A percentile compares a stretch with the other conserved stretches of the same genome.
Evolutionary conservation across 2,888 invertebrate genomes (phyloP).

Genomic region (Cyaniris semiargus): DNA sequence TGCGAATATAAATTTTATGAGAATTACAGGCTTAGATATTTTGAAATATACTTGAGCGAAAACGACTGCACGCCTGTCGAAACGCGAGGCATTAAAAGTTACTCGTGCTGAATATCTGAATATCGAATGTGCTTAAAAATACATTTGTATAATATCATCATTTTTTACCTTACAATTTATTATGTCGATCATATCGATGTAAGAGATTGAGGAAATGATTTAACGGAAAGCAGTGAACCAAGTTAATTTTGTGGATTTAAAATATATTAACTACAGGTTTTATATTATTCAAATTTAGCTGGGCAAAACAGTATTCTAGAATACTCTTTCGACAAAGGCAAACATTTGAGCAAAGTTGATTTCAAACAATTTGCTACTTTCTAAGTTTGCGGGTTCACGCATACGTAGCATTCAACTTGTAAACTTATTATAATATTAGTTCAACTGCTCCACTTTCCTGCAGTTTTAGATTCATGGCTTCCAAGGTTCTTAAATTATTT

Average conservation of each 20-base stretch:
- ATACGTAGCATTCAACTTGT: conserved; percentile 9
- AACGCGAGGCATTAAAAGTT: conserved; percentile 18
- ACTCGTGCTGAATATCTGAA: conserved; percentile 24
- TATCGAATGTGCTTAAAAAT: conserved; percentile 28
- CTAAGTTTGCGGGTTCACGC: conserved; percentile 20
- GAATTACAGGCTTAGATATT: conserved; percentile 14
- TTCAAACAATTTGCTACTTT: conserved; percentile 16
- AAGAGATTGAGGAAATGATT: not conserved
- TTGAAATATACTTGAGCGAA: conserved; percentile 12
- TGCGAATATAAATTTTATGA: not conserved
- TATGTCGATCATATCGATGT: not conserved
- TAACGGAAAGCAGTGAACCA: not conserved
- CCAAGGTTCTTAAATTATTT: not conserved
- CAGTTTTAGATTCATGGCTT: not conserved
- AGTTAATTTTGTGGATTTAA: not conserved
- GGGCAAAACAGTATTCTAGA: not conserved
- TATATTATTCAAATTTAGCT: not conserved
- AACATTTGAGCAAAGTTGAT: not conserved
- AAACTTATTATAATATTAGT: conserved; percentile 6
- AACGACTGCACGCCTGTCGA: conserved; percentile 1
- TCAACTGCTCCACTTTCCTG: not conserved
- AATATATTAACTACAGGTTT: not conserved
- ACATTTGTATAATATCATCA: conserved; percentile 17
- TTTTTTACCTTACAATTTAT: not conserved
- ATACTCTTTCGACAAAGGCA: not conserved